Conservation (phyloP, 1,140 invertebrate species). For the Parapsyche elsis region DNA sequence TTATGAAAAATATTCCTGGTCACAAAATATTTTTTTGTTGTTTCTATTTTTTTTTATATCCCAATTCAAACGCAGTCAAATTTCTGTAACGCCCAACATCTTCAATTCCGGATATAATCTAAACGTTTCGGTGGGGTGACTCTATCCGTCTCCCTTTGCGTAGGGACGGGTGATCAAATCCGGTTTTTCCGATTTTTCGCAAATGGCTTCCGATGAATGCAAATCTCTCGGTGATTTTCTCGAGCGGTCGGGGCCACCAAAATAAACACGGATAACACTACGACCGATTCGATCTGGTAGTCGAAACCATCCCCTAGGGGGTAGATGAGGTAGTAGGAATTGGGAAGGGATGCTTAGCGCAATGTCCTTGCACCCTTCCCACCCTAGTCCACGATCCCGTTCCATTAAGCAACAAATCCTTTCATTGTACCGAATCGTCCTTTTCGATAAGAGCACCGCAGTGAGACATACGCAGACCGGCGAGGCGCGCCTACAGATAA, state of each 20-base stretch:
- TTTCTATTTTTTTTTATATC: too few species aligned
- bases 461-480: background rate
- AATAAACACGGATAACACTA: conserved; percentile 24
- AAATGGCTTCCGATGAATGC: conserved; percentile 22
- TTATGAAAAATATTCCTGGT: too few species aligned
- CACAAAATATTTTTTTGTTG: too few species aligned
- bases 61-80: background rate
- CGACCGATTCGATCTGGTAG: conserved; percentile 8
- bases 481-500: conserved; percentile 8
- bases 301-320: background rate
- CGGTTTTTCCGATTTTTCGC: conserved; percentile 21
- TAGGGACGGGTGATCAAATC: background rate
- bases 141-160: background rate
- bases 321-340: background rate
- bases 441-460: conserved; percentile 4
- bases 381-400: background rate
- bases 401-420: conserved; percentile 41
- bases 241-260: conserved; percentile 12
- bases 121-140: background rate
- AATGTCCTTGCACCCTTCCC: conserved; percentile 9
- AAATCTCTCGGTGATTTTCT: conserved; percentile 33
- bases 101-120: conserved; percentile 2
- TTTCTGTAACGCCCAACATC: background rate
- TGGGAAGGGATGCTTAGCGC: background rate
- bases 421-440: conserved; percentile 31